phyloP scores from a whole-genome alignment of 2,888 invertebrate genomes.

The Ectemnius continuus region DNA sequence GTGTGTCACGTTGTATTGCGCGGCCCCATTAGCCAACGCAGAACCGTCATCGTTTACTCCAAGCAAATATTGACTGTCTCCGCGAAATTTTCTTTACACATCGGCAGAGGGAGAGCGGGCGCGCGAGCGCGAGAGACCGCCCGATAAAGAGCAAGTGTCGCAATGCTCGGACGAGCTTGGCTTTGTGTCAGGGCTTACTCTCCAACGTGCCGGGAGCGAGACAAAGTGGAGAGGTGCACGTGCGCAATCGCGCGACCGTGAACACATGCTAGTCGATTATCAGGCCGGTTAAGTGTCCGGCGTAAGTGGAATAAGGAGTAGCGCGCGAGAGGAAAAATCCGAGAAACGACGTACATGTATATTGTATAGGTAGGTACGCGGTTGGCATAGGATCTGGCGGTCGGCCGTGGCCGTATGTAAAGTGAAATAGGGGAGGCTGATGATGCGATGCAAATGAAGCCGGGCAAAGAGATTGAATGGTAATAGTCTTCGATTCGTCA shows the following conservation, averaged over 20 bases:
- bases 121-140: no score
- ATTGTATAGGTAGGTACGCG: slow-evolving; percentile 23
- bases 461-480: slow-evolving; percentile 74
- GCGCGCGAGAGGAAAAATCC: neutral
- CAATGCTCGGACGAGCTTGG: neutral
- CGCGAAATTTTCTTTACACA: no score
- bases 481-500: slow-evolving; percentile 76
- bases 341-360: slow-evolving; percentile 23
- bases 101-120: no score
- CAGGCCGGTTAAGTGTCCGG: slow-evolving; percentile 10
- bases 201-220: slow-evolving; percentile 7
- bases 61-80: no score
- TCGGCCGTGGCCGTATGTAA: slow-evolving; percentile 63
- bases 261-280: slow-evolving; percentile 42
- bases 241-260: slow-evolving; percentile 30
- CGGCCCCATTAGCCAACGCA: no score
- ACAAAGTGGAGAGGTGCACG: slow-evolving; percentile 19
- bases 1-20: no score
- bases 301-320: slow-evolving; percentile 1
- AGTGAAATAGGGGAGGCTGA: slow-evolving; percentile 64
- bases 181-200: neutral
- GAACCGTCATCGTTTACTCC: no score
- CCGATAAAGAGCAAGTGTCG: no score
- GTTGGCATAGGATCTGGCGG: slow-evolving; percentile 1
- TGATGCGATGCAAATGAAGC: slow-evolving; percentile 71